Evolutionary conservation across 92 coral and sea anemone genomes (phyloP).

Genomic region (Porites cylindrica): DNA sequence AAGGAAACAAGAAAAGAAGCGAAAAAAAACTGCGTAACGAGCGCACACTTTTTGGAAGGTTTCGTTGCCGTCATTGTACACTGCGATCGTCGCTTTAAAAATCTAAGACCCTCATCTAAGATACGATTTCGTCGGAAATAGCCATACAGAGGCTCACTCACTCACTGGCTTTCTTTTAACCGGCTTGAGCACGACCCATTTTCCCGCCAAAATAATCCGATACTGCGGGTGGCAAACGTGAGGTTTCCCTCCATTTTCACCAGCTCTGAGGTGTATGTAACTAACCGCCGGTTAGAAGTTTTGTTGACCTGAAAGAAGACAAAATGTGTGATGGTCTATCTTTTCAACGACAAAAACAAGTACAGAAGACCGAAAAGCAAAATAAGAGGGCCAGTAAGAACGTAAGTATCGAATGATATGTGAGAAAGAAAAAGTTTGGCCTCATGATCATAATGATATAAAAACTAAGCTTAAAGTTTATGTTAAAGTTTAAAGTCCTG

Average conservation of each 20-base stretch:
- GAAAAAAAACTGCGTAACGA: no score
- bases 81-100: no score
- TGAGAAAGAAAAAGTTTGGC: not conserved
- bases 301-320: not conserved
- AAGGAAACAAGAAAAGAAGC: no score
- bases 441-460: no score
- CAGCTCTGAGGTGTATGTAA: not conserved
- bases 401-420: not conserved
- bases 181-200: not conserved
- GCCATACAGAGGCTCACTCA: no score
- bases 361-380: not conserved
- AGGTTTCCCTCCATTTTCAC: not conserved
- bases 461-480: not conserved
- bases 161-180: no score
- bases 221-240: not conserved
- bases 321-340: conserved; percentile 24
- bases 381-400: conserved; percentile 1
- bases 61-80: no score
- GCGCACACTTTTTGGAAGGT: no score
- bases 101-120: no score
- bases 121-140: no score
- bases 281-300: no score
- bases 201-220: conserved; percentile 30
- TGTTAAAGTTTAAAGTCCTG: not conserved
- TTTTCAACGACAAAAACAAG: not conserved